Conservation (phyloP, 2,888 invertebrate genomes). For the Slavum lentiscoides region DNA sequence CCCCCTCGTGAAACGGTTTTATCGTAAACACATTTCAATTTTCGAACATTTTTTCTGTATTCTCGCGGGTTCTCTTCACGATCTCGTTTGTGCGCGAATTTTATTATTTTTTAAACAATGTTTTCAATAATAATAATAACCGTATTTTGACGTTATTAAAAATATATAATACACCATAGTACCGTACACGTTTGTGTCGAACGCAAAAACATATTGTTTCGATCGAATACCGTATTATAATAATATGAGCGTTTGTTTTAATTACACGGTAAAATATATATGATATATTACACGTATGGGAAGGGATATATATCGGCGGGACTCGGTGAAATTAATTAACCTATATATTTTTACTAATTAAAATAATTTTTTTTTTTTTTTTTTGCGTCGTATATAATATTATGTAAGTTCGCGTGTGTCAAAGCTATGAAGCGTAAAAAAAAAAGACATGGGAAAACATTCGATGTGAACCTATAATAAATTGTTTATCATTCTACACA, state of each 20-base stretch:
- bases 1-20: too few species aligned
- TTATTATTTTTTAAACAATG: too few species aligned
- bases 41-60: too few species aligned
- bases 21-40: too few species aligned
- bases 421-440: slow-evolving; percentile 16
- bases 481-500: slow-evolving; percentile 41
- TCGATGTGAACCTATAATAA: slow-evolving; percentile 27
- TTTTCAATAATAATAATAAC: too few species aligned
- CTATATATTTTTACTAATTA: slow-evolving; percentile 23
- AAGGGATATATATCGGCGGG: background rate
- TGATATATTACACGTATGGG: too few species aligned
- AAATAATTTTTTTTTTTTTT: slow-evolving; percentile 2
- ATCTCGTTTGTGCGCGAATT: background rate
- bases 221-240: background rate
- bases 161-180: too few species aligned
- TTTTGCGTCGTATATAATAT: background rate
- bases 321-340: background rate
- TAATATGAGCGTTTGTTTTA: background rate
- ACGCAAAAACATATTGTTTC: too few species aligned
- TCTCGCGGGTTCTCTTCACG: too few species aligned
- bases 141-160: too few species aligned
- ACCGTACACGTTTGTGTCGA: too few species aligned
- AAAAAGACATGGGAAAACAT: slow-evolving; percentile 36
- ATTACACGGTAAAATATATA: background rate
- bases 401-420: slow-evolving; percentile 3